Percentiles rank a stretch among this genome's conserved stretches.
phyloP scores from a whole-genome alignment of 2,888 invertebrate genomes.

The Drosophila melanosoma region DNA sequence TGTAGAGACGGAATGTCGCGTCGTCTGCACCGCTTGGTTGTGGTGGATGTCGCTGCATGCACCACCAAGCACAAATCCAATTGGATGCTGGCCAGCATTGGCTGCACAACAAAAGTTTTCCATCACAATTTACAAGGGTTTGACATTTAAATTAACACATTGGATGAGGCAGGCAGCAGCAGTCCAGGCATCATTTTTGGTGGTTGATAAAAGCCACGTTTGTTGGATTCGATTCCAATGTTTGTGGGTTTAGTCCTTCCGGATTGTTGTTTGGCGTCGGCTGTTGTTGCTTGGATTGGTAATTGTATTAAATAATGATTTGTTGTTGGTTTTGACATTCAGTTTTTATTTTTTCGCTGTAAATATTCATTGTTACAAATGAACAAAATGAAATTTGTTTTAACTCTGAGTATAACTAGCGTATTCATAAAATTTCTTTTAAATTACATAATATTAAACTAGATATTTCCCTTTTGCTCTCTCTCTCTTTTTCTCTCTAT shows the following conservation, averaged over 20 bases:
- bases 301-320: slow-evolving; percentile 9
- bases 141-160: slow-evolving; percentile 65
- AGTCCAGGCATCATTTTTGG: slow-evolving; percentile 8
- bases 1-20: slow-evolving; percentile 23
- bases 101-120: slow-evolving; percentile 32
- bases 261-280: slow-evolving; percentile 34
- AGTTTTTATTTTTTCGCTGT: slow-evolving; percentile 73
- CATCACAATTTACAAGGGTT: slow-evolving; percentile 50
- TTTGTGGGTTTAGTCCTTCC: slow-evolving; percentile 49
- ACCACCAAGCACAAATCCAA: slow-evolving; percentile 69
- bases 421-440: slow-evolving; percentile 75
- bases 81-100: slow-evolving; percentile 48
- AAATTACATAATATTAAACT: slow-evolving; percentile 80
- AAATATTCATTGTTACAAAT: slow-evolving; percentile 73
- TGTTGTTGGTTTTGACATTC: slow-evolving; percentile 64
- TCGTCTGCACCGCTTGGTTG: slow-evolving; percentile 31
- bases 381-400: slow-evolving; percentile 66
- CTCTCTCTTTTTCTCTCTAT: slow-evolving; percentile 16
- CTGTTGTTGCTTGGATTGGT: slow-evolving; percentile 13
- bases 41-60: slow-evolving; percentile 65
- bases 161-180: slow-evolving; percentile 7
- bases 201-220: slow-evolving; percentile 37
- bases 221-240: slow-evolving; percentile 6
- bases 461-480: slow-evolving; percentile 63
- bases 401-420: slow-evolving; percentile 71